These are phyloP conservation scores for Drosophila melanocephala DNA, from an alignment of 2,888 invertebrate genomes.

Conservation along the genomic window DNA sequence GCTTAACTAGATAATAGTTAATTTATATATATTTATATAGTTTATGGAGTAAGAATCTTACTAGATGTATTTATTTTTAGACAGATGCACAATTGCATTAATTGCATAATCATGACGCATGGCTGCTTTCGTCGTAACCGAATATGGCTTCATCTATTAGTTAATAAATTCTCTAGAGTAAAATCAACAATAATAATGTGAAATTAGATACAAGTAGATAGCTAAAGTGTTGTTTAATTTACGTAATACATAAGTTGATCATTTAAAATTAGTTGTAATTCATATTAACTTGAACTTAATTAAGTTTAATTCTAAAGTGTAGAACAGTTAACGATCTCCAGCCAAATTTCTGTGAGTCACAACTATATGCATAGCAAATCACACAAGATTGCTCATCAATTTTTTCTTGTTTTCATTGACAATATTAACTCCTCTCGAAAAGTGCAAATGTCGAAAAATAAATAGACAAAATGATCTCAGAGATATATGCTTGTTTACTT, in stretches of 20 bases:
- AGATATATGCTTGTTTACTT: slow-evolving; percentile 25
- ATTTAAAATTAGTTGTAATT: neutral
- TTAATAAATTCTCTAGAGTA: slow-evolving; percentile 1
- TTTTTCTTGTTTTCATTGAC: slow-evolving; percentile 9
- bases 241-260: neutral
- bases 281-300: neutral
- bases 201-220: neutral
- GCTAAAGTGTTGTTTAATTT: neutral
- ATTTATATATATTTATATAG: neutral
- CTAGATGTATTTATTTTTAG: neutral
- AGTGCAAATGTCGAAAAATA: slow-evolving; percentile 6
- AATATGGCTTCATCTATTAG: slow-evolving; percentile 4
- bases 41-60: neutral
- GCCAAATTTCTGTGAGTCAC: slow-evolving; percentile 28
- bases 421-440: slow-evolving; percentile 12
- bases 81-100: neutral
- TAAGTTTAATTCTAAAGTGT: neutral
- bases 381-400: slow-evolving; percentile 44
- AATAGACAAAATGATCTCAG: slow-evolving; percentile 41
- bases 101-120: neutral
- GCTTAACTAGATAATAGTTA: neutral
- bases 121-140: neutral
- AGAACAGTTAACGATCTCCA: neutral
- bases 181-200: slow-evolving; percentile 1
- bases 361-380: slow-evolving; percentile 1